A percentile compares a stretch with the other conserved stretches of the same genome.
Conservation (phyloP, 2,797 vertebrate genomes). For the Sciurus carolinensis region DNA sequence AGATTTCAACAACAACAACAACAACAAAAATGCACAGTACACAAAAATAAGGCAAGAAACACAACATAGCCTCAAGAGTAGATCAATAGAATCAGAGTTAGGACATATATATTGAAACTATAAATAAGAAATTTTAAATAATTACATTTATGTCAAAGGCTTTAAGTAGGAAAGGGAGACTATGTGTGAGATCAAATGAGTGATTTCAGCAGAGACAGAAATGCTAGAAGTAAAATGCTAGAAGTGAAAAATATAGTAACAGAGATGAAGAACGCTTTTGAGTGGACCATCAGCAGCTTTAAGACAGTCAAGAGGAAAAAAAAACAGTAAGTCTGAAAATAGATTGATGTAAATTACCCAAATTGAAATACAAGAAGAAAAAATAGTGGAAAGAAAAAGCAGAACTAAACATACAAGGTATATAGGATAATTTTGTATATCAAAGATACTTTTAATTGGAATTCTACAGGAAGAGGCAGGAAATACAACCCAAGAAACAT, state of each 20-base stretch:
- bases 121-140: background rate
- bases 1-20: background rate
- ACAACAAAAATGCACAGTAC: background rate
- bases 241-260: background rate
- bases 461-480: background rate
- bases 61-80: background rate
- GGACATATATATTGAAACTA: background rate
- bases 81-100: slow-evolving; percentile 5
- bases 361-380: background rate
- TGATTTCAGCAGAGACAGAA: background rate
- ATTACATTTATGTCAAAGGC: background rate
- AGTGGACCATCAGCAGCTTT: background rate
- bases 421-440: background rate
- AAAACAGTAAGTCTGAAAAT: background rate
- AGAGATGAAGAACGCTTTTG: background rate
- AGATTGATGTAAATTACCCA: background rate
- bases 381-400: background rate
- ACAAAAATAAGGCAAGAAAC: slow-evolving; percentile 49
- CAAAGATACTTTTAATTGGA: background rate
- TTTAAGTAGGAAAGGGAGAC: background rate
- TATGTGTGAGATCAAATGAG: background rate
- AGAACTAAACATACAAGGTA: background rate
- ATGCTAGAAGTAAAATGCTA: background rate
- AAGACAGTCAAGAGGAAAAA: background rate
- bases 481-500: background rate